phyloP scores from a whole-genome alignment of 2,888 invertebrate species.

The Pterobdella sp. region DNA sequence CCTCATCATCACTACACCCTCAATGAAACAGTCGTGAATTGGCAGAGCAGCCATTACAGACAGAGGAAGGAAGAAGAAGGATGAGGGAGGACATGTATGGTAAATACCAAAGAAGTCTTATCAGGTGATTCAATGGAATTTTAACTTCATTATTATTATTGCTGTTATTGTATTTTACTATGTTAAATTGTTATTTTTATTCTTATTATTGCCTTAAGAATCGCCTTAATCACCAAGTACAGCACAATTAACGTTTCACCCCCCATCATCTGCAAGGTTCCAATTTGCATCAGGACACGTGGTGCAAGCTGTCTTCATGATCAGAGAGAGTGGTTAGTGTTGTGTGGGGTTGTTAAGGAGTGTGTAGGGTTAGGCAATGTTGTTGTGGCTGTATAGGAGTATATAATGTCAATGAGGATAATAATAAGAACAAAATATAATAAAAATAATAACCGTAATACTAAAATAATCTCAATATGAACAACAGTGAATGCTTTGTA shows the following conservation, averaged over 20 bases:
- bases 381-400: slow-evolving; percentile 1
- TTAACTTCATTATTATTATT: too few species aligned
- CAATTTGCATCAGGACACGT: slow-evolving; percentile 78
- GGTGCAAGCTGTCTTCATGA: slow-evolving; percentile 75
- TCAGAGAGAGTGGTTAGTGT: slow-evolving; percentile 59
- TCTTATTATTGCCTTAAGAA: too few species aligned
- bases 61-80: slow-evolving; percentile 59
- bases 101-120: slow-evolving; percentile 67
- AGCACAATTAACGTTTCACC: too few species aligned
- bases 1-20: not conserved
- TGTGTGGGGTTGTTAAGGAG: not conserved
- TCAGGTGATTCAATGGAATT: too few species aligned
- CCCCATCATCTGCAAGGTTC: too few species aligned
- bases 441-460: not conserved
- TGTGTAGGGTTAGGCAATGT: not conserved
- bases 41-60: slow-evolving; percentile 64
- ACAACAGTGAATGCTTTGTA: slow-evolving; percentile 60
- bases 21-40: slow-evolving; percentile 22
- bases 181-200: too few species aligned
- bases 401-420: not conserved
- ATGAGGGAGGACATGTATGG: slow-evolving; percentile 58
- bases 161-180: too few species aligned
- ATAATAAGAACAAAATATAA: not conserved
- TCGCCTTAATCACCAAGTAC: too few species aligned
- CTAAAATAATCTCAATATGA: not conserved